Evolutionary conservation across 1,140 invertebrate species (phyloP).

Genomic region (Cydia strobilella): DNA sequence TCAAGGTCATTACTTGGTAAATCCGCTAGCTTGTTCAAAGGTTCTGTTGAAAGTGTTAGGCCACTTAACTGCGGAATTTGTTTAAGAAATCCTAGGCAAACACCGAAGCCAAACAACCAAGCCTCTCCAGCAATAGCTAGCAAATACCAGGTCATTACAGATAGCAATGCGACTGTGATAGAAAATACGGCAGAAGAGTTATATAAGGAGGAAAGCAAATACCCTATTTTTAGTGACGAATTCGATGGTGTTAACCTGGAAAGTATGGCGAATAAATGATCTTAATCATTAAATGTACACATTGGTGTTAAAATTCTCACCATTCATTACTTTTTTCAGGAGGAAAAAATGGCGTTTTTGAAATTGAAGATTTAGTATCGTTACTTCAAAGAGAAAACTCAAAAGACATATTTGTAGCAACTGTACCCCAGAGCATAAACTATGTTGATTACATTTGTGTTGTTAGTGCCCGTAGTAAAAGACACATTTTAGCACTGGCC

Average conservation of each 20-base stretch:
- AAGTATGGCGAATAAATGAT: conserved; percentile 60
- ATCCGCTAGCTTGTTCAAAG: conserved; percentile 32
- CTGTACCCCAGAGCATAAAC: conserved; percentile 86
- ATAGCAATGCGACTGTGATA: conserved; percentile 83
- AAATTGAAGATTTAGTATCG: conserved; percentile 91
- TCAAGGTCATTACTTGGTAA: conserved; percentile 34
- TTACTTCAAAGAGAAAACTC: conserved; percentile 89
- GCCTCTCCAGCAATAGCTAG: conserved; percentile 61
- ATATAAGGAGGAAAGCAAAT: conserved; percentile 66
- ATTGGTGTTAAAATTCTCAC: conserved; percentile 29
- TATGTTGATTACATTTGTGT: conserved; percentile 93
- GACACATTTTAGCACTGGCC: conserved; percentile 88
- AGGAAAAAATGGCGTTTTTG: conserved; percentile 89
- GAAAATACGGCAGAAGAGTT: conserved; percentile 85
- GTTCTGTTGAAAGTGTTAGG: conserved; percentile 35
- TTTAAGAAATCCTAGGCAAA: conserved; percentile 76
- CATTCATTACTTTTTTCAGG: conserved; percentile 80
- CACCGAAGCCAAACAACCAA: conserved; percentile 65
- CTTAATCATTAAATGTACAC: conserved; percentile 25
- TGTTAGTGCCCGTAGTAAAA: conserved; percentile 85
- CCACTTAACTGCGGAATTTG: conserved; percentile 72
- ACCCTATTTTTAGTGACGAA: conserved; percentile 77
- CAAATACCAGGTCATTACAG: conserved; percentile 83
- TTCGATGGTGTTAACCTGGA: conserved; percentile 77
- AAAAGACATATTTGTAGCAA: conserved; percentile 89